phyloP scores from a whole-genome alignment of 2,113 vertebrate species.

The Megaceryle maxima region DNA sequence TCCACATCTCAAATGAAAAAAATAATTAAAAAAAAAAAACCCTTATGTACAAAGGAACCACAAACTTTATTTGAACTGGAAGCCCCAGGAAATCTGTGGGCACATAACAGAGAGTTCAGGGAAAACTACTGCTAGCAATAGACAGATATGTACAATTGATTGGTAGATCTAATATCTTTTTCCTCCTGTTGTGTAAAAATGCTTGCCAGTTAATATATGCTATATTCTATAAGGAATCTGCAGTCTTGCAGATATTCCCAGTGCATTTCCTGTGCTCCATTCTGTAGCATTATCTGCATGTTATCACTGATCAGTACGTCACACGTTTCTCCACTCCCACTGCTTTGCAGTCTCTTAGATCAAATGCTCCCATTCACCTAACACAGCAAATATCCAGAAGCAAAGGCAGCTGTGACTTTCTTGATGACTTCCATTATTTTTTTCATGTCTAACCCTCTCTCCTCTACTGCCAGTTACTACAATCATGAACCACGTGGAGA shows the following conservation, averaged over 20 bases:
- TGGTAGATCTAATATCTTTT: not conserved
- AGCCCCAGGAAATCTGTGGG: not conserved
- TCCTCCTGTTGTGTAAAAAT: not conserved
- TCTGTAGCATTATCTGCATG: not conserved
- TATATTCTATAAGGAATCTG: not conserved
- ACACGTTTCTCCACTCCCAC: not conserved
- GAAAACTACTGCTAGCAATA: not conserved
- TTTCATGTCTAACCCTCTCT: not conserved
- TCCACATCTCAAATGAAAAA: not conserved
- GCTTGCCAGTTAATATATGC: not conserved
- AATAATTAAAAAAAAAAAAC: not conserved
- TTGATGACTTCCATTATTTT: not conserved
- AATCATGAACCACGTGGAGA: not conserved
- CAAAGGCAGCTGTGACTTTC: not conserved
- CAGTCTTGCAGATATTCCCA: not conserved
- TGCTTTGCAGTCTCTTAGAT: not conserved
- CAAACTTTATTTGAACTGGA: not conserved
- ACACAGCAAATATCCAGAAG: not conserved
- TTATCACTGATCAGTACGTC: not conserved
- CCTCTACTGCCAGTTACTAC: not conserved
- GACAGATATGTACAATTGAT: not conserved
- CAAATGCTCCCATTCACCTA: not conserved
- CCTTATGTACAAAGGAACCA: not conserved
- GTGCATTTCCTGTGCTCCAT: not conserved
- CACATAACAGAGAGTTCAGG: not conserved